Percentiles rank a stretch among this genome's conserved stretches.
Evolutionary conservation across 2,888 invertebrate species (phyloP).

Genomic region (Ceraclea dissimilis): DNA sequence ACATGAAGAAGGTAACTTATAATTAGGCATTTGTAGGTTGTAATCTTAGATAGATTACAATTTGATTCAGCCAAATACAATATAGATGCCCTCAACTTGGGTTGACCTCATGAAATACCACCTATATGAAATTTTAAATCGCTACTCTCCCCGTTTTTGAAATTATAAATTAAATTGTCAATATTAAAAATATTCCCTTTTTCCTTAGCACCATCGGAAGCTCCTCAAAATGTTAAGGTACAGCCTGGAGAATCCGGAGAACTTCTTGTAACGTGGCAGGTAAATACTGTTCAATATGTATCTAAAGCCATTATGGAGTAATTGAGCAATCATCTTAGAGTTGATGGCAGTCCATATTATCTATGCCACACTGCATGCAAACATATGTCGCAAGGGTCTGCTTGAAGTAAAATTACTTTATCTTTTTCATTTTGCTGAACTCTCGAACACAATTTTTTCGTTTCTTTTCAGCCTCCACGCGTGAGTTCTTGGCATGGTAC

Average conservation of each 20-base stretch:
- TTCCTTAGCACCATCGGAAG: conserved; percentile 62
- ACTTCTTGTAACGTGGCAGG: conserved; percentile 68
- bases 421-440: too few species aligned
- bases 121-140: too few species aligned
- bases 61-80: neutral
- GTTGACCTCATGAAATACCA: too few species aligned
- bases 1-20: conserved; percentile 61
- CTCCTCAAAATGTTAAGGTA: conserved; percentile 64
- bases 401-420: too few species aligned
- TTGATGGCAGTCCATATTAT: neutral
- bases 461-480: conserved; percentile 51
- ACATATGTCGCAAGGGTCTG: too few species aligned
- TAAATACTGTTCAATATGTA: conserved; percentile 30
- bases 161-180: too few species aligned
- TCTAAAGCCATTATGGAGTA: neutral
- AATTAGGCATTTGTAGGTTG: conserved; percentile 2
- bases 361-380: too few species aligned
- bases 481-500: conserved; percentile 68
- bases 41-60: too few species aligned
- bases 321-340: neutral
- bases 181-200: too few species aligned
- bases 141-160: too few species aligned
- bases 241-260: conserved; percentile 64
- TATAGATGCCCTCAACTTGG: too few species aligned
- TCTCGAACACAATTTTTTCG: too few species aligned